Base-by-base conservation (phyloP, 2,888 invertebrate species). In the Tetragonisca angustula region DNA sequence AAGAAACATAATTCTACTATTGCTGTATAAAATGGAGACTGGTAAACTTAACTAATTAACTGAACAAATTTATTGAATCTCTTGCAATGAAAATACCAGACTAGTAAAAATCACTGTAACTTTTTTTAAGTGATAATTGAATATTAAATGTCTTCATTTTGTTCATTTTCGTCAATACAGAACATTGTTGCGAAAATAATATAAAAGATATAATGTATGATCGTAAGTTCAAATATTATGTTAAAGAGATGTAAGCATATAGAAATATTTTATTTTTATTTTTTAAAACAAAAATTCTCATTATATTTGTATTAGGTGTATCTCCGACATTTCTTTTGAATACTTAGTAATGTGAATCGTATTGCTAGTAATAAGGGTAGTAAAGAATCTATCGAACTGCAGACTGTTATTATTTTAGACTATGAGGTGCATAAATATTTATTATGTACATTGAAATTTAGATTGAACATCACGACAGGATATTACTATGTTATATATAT, bases 391-490 rank as follows among this genome's bases (percentile, higher is more conserved):
- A 76, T 77, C 69, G 62, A 74, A 76, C 73, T 76, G n/a, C 36
- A 61, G 56, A 73, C 56, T 71, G 61, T 70, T 75, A 67, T 83
- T 83, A 83, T 43, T 61, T 74, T 84, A 78, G 65, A 72, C 54
- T 11, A 24, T 21, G 71, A 68, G 64, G 76, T 73, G 76, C 79
- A 76, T 69, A 83, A 80, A 50, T 83, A 85, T 85, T 85, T 85
- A 68, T 84, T 78, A 70, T 70, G 73, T 83, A 80, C 71, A 75
- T 75, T 72, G 24, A 76, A 71, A 73, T 78, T 67, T 54, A 75
- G 68, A 87, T 43, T 17, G 24, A 77, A 69, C 79, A 75, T 65
- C 32, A 52, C 19, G 27, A n/a, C 54, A 50, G 65, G 17, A 83
- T 36, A 73, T 64, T 24, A 62, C 21, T 65, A 43, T 72, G 32